Evolutionary conservation across 2,797 vertebrate species (phyloP).

Genomic region (Staurois parvus): DNA sequence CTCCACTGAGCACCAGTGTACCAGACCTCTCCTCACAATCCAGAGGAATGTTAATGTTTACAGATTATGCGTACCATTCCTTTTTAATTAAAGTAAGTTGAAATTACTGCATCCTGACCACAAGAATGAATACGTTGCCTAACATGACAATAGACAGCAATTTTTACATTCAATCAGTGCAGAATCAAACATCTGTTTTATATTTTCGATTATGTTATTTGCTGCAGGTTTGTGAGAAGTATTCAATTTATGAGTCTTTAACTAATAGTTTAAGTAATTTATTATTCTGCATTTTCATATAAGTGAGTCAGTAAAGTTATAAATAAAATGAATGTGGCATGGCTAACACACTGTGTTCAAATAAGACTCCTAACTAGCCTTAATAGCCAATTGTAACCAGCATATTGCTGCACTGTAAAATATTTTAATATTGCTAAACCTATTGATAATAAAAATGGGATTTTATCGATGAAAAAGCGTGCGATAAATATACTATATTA

Average conservation of each 20-base stretch:
- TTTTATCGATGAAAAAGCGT: neutral
- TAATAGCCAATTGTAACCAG: constrained; percentile 1
- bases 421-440: constrained; percentile 16
- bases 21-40: constrained; percentile 10
- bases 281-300: constrained; percentile 20
- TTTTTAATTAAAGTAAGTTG: constrained; percentile 26
- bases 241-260: neutral
- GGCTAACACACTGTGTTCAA: constrained; percentile 3
- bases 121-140: constrained; percentile 18
- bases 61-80: constrained; percentile 48
- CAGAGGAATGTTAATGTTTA: constrained; percentile 48
- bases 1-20: neutral
- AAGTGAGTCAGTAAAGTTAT: neutral
- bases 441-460: constrained; percentile 5
- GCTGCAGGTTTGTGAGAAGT: neutral
- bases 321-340: constrained; percentile 34
- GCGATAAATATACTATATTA: too few species aligned
- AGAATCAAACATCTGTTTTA: neutral
- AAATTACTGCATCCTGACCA: neutral
- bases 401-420: constrained; percentile 4
- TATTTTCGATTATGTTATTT: neutral
- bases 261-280: constrained; percentile 17
- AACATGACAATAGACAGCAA: neutral
- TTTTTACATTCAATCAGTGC: neutral
- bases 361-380: constrained; percentile 1